Percentiles rank a stretch among this genome's conserved stretches.
Evolutionary conservation across 2,888 invertebrate genomes (phyloP).

Genomic region (Digitonthophagus gazella): DNA sequence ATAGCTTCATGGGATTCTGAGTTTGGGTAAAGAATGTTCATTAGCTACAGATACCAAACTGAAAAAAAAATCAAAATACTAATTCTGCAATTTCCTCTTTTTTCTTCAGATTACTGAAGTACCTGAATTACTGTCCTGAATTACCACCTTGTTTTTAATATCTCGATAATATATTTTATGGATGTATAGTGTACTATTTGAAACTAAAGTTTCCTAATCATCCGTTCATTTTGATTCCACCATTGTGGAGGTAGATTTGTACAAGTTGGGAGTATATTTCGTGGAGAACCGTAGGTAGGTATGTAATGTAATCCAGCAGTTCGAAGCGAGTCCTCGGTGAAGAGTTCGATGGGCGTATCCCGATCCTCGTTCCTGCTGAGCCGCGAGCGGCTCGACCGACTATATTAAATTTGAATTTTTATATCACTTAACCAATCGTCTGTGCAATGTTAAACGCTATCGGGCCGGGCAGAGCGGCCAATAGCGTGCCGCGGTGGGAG

Average conservation of each 20-base stretch:
- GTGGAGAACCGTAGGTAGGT: too few relatives aligned
- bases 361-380: constrained; percentile 21
- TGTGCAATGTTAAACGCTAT: constrained; percentile 49
- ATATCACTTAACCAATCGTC: constrained; percentile 52
- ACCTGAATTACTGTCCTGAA: too few relatives aligned
- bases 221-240: neutral
- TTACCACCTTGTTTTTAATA: too few relatives aligned
- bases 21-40: too few relatives aligned
- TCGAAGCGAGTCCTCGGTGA: neutral
- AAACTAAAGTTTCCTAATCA: neutral
- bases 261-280: neutral
- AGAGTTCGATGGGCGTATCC: neutral
- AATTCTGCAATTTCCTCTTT: too few relatives aligned
- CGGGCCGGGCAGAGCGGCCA: constrained; percentile 43
- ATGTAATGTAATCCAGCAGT: neutral
- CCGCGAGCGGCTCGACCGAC: constrained; percentile 29
- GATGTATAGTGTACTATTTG: too few relatives aligned
- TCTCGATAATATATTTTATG: too few relatives aligned
- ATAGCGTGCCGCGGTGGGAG: constrained; percentile 45
- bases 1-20: too few relatives aligned
- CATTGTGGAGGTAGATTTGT: neutral
- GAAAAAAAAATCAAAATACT: too few relatives aligned
- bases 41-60: too few relatives aligned
- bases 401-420: constrained; percentile 53
- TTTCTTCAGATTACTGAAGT: too few relatives aligned